These are phyloP conservation scores for Entelurus aequoreus DNA, from an alignment of 2,113 vertebrate species.

Conservation along the genomic window DNA sequence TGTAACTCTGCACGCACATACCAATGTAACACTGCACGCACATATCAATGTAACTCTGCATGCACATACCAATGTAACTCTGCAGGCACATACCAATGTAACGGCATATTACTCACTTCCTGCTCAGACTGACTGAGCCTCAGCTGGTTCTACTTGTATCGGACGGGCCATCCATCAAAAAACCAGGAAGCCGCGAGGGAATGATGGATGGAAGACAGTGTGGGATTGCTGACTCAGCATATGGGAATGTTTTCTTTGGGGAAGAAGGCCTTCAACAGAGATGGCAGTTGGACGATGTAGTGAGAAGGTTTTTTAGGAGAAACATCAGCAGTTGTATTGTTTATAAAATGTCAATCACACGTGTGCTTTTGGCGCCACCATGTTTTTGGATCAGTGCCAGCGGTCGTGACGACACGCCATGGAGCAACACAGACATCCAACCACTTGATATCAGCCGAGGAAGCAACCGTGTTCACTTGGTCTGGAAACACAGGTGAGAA, in stretches of 20 bases:
- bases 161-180: conserved; percentile 27
- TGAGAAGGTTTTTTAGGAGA: not conserved
- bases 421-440: not conserved
- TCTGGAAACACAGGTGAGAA: no score
- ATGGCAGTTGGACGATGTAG: conserved; percentile 31
- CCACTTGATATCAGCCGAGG: not conserved
- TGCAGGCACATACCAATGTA: conserved; percentile 32
- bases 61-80: conserved; percentile 1
- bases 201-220: conserved; percentile 49
- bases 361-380: conserved; percentile 18
- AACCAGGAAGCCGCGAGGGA: conserved; percentile 38
- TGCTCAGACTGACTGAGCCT: conserved; percentile 27
- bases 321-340: conserved; percentile 31
- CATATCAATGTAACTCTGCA: no score
- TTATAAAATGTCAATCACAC: conserved; percentile 38
- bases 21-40: no score
- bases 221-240: conserved; percentile 55
- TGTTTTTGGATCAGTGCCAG: conserved; percentile 29
- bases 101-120: conserved; percentile 37
- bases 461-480: no score
- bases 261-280: conserved; percentile 47
- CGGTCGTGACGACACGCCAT: not conserved
- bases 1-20: no score
- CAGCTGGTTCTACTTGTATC: conserved; percentile 48
- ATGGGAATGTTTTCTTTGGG: conserved; percentile 63